These are phyloP conservation scores for Saturnia pavonia DNA, from an alignment of 2,888 invertebrate species.

Conservation along the genomic window DNA sequence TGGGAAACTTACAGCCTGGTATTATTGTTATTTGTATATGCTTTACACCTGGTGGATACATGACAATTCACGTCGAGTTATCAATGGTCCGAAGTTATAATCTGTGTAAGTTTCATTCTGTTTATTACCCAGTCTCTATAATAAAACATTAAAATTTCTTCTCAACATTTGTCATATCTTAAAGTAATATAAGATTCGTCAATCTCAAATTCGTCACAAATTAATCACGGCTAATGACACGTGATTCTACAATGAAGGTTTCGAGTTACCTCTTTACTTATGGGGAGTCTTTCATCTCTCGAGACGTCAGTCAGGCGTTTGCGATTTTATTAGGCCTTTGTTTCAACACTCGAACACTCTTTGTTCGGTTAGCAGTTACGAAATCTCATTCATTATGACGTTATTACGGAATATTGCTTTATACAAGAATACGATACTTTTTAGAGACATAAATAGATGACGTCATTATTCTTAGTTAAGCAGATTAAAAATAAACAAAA, in stretches of 20 bases:
- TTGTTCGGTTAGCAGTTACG: not conserved
- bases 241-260: conserved; percentile 11
- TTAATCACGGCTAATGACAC: conserved; percentile 1
- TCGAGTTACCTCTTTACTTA: not conserved
- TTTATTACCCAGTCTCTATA: no score
- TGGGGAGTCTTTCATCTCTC: not conserved
- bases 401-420: not conserved
- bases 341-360: not conserved
- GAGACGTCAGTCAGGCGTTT: not conserved
- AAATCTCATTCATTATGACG: not conserved
- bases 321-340: conserved; percentile 4
- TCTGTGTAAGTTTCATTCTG: not conserved
- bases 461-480: not conserved
- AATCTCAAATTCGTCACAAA: not conserved
- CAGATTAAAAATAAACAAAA: no score
- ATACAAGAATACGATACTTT: not conserved
- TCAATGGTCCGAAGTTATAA: not conserved
- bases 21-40: not conserved
- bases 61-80: not conserved
- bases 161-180: not conserved
- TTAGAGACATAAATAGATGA: not conserved
- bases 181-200: not conserved
- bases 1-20: no score
- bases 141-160: not conserved
- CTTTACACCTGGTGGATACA: not conserved